Evolutionary conservation across 2,113 vertebrate species (phyloP), one percentile per base, ranked within the genome.

Genomic region (Amazona guildingii): DNA sequence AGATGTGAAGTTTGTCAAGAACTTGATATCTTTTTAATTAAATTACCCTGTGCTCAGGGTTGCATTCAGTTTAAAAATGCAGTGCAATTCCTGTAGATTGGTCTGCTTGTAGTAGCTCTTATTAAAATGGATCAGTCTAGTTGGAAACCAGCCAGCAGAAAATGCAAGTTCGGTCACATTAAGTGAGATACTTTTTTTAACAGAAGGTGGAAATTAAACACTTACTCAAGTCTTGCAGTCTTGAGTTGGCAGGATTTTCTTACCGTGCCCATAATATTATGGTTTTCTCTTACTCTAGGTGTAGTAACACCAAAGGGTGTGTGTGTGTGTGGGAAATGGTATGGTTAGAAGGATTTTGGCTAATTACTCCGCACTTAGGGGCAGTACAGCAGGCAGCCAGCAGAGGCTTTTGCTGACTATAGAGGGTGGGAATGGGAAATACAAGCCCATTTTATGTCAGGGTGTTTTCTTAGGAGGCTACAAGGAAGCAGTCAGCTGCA

Each of bases 201-300:
- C 66, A 84, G 64, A 78, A 91, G 21, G 86, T 94, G 95, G 93
- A 96, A 95, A 96, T 96, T 92, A 96, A 97, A 96, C 95, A 96
- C 95, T 96, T 93, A 90, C 72, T 95, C 93, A 96, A 96, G 64
- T 16, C 88, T 43, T 94, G 64, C 35, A 88, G 82, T 41, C 68
- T 80, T 80, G 52, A 77, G 43, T 82, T 95, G 87, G 92, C 75
- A 86, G 39, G 46, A 51, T 77, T 80, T 93, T 72, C 59, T 86
- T 54, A 24, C 62, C 4, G 13, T 62, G 46, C 81, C 31, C 1
- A 0, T 24, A 54, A 29, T 43, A 15, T 75, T 86, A 72, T 0
- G 20, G 27, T 41, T 83, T 81, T 72, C 19, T 79, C 73, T 79
- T 90, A 68, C 48, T 84, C 17, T 31, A 61, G 33, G 24, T 77